Conservation (phyloP, 2,113 vertebrate species). For the Hippotragus niger region DNA sequence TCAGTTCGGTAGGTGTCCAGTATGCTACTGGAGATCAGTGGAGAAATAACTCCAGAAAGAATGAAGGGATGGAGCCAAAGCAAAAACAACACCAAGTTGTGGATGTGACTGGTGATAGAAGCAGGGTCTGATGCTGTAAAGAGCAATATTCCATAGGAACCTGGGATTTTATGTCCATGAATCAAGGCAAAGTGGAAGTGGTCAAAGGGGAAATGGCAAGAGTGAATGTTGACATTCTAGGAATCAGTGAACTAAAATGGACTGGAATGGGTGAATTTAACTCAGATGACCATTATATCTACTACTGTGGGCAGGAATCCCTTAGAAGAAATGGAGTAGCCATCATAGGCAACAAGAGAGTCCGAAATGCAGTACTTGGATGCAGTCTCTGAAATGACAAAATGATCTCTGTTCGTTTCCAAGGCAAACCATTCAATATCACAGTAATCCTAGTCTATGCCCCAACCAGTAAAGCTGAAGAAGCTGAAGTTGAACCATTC, state of each 20-base stretch:
- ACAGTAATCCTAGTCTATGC: neutral
- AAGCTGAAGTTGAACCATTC: neutral
- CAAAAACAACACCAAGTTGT: neutral
- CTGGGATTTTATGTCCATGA: neutral
- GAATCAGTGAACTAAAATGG: neutral
- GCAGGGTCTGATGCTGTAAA: neutral
- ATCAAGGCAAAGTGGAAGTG: neutral
- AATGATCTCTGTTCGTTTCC: neutral
- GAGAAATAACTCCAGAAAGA: neutral
- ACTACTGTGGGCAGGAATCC: neutral
- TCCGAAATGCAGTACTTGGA: neutral
- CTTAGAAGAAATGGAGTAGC: neutral
- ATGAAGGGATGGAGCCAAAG: neutral
- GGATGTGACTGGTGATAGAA: neutral
- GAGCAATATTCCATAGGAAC: neutral
- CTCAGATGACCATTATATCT: neutral
- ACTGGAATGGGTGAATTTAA: neutral
- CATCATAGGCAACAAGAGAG: neutral
- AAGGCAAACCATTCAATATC: neutral
- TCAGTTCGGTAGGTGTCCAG: neutral
- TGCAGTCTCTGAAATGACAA: rapidly evolving
- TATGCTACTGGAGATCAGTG: neutral
- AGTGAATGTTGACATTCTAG: neutral
- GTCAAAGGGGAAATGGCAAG: neutral
- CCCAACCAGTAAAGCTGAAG: neutral